phyloP scores from a whole-genome alignment of 2,113 vertebrate species.

The Marmota flaviventris region DNA sequence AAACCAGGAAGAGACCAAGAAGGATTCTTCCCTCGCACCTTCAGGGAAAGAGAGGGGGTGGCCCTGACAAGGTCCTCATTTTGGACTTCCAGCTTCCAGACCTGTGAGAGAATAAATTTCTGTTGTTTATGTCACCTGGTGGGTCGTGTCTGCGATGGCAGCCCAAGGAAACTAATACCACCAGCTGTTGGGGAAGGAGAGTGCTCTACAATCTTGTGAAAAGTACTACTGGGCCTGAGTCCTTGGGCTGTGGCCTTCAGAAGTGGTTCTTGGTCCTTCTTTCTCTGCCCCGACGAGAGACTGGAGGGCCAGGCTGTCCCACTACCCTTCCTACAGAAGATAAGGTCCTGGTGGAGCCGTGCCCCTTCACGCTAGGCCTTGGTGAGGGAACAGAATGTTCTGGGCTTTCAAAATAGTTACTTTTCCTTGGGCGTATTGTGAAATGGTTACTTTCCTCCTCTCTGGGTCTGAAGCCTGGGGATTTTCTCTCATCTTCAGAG shows the following conservation, averaged over 20 bases:
- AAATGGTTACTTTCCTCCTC: slow-evolving; percentile 65
- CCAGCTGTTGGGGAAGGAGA: neutral
- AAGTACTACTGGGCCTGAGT: neutral
- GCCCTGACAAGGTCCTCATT: neutral
- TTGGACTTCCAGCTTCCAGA: neutral
- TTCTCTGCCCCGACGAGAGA: neutral
- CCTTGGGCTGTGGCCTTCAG: neutral
- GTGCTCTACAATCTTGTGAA: neutral
- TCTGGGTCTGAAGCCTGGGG: neutral
- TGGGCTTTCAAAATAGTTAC: slow-evolving; percentile 65
- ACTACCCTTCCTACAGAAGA: neutral
- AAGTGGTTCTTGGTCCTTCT: neutral
- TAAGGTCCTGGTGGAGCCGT: neutral
- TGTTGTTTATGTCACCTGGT: neutral
- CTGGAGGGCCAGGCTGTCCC: neutral
- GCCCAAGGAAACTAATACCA: neutral
- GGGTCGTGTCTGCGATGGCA: neutral
- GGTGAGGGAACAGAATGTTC: slow-evolving; percentile 47
- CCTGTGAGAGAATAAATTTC: neutral
- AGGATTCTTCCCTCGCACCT: too few species aligned
- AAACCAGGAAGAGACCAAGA: neutral
- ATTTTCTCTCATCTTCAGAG: neutral
- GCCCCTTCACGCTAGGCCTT: neutral
- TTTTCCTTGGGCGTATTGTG: neutral
- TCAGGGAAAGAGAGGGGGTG: too few species aligned